These are phyloP conservation scores for Entelurus aequoreus DNA, from an alignment of 2,113 vertebrate species.

Conservation along the genomic window DNA sequence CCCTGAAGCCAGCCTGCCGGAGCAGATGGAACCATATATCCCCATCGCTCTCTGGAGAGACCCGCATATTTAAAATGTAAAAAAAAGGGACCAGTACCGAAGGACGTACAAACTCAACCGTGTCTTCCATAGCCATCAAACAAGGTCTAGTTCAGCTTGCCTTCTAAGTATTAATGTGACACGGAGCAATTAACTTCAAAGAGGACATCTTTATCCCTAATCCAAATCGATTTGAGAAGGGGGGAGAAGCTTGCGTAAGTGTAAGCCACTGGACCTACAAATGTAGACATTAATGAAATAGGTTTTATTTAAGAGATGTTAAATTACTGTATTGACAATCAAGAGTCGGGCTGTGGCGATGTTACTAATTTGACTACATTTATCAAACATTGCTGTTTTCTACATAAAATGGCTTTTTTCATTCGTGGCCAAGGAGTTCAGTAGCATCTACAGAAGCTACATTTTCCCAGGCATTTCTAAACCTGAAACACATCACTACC, in stretches of 20 bases:
- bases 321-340: no score
- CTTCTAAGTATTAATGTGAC: slow-evolving; percentile 14
- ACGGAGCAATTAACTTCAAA: slow-evolving; percentile 10
- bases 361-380: no score
- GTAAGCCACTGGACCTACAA: no score
- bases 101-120: slow-evolving; percentile 20
- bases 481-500: no score
- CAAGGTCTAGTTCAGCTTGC: slow-evolving; percentile 1
- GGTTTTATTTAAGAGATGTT: no score
- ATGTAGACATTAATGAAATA: no score
- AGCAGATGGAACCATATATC: slow-evolving; percentile 73
- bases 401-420: no score
- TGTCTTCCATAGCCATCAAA: slow-evolving; percentile 24
- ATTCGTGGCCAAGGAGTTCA: no score
- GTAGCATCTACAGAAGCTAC: no score
- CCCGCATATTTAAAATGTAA: slow-evolving; percentile 64
- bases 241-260: not conserved
- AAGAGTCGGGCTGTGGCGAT: no score
- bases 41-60: slow-evolving; percentile 55
- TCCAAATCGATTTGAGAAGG: not conserved
- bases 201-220: not conserved
- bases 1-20: slow-evolving; percentile 55
- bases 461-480: no score
- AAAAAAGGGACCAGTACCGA: slow-evolving; percentile 51
- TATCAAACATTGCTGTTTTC: no score